Conservation (phyloP, 2,113 vertebrate genomes). For the Pollimyrus isidori region DNA sequence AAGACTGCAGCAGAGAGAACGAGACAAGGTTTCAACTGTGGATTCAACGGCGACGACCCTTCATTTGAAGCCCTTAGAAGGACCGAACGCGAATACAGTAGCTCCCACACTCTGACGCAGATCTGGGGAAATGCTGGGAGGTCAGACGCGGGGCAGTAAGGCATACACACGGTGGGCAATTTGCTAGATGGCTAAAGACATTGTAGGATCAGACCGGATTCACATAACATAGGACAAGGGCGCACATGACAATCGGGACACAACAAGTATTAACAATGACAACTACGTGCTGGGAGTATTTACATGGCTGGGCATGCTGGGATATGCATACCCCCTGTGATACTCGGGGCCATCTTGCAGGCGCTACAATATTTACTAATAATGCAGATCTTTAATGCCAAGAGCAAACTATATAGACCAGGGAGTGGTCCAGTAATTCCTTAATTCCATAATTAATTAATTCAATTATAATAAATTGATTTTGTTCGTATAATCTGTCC, state of each 20-base stretch:
- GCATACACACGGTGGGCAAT: neutral
- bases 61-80: neutral
- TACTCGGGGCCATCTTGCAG: neutral
- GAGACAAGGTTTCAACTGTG: neutral
- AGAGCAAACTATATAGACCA: neutral
- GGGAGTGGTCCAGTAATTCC: neutral
- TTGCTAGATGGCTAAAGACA: neutral
- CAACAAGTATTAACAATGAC: neutral
- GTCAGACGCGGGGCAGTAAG: neutral
- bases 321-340: neutral
- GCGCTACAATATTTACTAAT: neutral
- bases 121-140: rapidly evolving
- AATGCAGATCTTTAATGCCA: neutral
- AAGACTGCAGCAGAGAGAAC: neutral
- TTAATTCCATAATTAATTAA: neutral
- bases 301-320: neutral
- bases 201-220: neutral
- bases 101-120: neutral
- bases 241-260: neutral
- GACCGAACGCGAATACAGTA: neutral
- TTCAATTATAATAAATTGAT: neutral
- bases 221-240: neutral
- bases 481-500: neutral
- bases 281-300: neutral
- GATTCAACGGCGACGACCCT: neutral